Conservation (phyloP, 2,113 vertebrate species). For the Xiphorhynchus elegans region DNA sequence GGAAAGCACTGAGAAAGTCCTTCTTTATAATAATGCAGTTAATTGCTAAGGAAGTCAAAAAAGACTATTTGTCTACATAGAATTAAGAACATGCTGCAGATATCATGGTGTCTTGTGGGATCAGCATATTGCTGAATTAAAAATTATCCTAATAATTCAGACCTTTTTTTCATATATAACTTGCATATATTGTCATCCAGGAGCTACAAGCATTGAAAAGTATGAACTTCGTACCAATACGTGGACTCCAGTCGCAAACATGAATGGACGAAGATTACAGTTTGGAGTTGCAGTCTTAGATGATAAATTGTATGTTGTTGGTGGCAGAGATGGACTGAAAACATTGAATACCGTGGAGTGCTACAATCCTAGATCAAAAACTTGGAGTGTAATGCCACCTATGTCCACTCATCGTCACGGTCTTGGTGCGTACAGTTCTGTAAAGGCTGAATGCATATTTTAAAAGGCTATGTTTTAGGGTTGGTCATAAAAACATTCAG, state of each 20-base stretch:
- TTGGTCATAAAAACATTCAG: neutral
- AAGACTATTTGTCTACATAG: neutral
- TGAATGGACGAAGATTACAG: conserved; percentile 95
- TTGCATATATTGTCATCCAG: conserved; percentile 68
- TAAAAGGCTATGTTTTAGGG: neutral
- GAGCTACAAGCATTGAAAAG: conserved; percentile 97
- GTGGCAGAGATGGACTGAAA: conserved; percentile 95
- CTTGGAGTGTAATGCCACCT: conserved; percentile 97
- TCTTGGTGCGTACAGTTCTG: conserved; percentile 80
- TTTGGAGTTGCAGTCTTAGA: conserved; percentile 95
- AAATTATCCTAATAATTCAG: neutral
- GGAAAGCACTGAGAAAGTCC: neutral
- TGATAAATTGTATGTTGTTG: conserved; percentile 93
- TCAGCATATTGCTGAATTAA: neutral
- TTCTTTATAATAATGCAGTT: neutral
- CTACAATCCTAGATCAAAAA: conserved; percentile 95
- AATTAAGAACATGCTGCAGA: neutral
- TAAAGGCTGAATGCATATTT: neutral
- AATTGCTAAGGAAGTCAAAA: neutral
- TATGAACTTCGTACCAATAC: conserved; percentile 93
- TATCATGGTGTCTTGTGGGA: neutral
- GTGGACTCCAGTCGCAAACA: conserved; percentile 94
- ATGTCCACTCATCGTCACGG: conserved; percentile 98
- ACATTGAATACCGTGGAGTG: conserved; percentile 97
- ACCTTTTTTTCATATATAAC: neutral